These are phyloP conservation scores for Ceuthmochares aereus DNA, from an alignment of 2,113 vertebrate genomes.

Conservation along the genomic window DNA sequence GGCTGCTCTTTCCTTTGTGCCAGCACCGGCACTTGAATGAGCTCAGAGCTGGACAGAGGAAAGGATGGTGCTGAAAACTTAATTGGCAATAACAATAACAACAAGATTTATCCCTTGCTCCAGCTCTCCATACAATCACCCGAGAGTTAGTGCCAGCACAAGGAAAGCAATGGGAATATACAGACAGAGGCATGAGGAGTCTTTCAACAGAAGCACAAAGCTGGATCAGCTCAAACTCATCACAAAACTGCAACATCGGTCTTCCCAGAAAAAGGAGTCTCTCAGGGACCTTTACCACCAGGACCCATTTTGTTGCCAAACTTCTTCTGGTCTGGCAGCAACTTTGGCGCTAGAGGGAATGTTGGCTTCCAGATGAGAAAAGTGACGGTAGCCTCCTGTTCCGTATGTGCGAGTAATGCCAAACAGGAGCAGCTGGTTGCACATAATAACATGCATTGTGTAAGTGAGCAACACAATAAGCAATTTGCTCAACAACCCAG, in stretches of 20 bases:
- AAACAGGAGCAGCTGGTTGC: slow-evolving; percentile 70
- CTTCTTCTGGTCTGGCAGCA: slow-evolving; percentile 38
- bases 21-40: neutral
- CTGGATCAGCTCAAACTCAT: neutral
- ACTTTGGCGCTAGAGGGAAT: neutral
- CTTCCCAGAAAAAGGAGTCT: neutral
- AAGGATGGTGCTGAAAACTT: slow-evolving; percentile 58
- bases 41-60: slow-evolving; percentile 15
- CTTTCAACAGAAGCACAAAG: neutral
- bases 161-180: neutral
- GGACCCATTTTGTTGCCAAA: neutral
- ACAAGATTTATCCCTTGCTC: neutral
- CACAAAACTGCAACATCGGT: neutral
- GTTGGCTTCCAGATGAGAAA: neutral
- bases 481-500: slow-evolving; percentile 71
- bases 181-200: neutral
- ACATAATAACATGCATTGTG: slow-evolving; percentile 69
- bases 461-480: slow-evolving; percentile 72
- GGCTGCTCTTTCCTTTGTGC: slow-evolving; percentile 38
- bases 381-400: slow-evolving; percentile 48
- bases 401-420: slow-evolving; percentile 42
- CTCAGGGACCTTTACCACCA: neutral
- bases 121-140: neutral
- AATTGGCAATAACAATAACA: slow-evolving; percentile 23
- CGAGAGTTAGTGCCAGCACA: neutral